A percentile compares a stretch with the other conserved stretches of the same genome.
Conservation (phyloP, 2,888 invertebrate species). For the Amiota mariae region DNA sequence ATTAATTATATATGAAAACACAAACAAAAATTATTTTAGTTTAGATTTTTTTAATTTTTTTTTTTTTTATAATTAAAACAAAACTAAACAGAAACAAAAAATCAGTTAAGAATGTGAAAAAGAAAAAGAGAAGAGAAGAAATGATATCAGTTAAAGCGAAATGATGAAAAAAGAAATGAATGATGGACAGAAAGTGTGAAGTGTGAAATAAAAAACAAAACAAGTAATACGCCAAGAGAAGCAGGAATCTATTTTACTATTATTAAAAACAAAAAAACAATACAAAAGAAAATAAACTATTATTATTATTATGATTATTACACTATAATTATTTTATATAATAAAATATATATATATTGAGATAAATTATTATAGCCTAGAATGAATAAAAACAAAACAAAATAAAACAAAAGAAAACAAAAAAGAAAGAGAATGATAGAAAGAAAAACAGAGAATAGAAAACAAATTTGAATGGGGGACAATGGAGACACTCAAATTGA, state of each 20-base stretch:
- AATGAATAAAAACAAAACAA: too few species aligned
- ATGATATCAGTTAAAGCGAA: background rate
- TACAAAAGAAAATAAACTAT: too few species aligned
- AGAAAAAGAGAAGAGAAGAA: background rate
- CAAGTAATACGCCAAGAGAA: background rate
- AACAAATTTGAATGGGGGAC: background rate
- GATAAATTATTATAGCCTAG: background rate
- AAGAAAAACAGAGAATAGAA: too few species aligned
- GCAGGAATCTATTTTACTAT: constrained; percentile 28
- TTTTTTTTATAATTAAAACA: too few species aligned
- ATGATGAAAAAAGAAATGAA: background rate
- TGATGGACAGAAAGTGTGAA: background rate
- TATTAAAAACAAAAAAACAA: background rate
- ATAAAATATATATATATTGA: background rate
- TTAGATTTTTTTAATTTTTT: too few species aligned
- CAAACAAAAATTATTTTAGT: too few species aligned
- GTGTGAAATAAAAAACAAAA: background rate
- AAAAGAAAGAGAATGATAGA: too few species aligned
- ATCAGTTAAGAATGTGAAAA: background rate
- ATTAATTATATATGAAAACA: too few species aligned
- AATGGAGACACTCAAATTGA: background rate
- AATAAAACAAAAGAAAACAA: too few species aligned
- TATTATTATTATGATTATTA: too few species aligned
- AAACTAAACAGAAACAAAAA: background rate
- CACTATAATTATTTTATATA: background rate